These are phyloP conservation scores for Porites rus DNA, from an alignment of 92 coral and sea anemone genomes.

Conservation along the genomic window DNA sequence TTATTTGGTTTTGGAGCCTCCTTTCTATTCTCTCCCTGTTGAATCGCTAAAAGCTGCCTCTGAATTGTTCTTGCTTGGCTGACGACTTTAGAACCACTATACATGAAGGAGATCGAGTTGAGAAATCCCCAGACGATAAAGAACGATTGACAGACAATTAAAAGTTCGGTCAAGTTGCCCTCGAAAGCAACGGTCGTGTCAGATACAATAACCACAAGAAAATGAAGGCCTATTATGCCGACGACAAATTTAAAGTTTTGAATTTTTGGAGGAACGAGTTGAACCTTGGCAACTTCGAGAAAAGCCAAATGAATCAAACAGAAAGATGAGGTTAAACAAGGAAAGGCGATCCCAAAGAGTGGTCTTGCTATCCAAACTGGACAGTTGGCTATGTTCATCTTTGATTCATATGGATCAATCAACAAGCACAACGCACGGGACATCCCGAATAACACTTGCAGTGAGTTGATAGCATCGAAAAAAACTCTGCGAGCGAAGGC, in stretches of 20 bases:
- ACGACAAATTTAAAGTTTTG: slow-evolving; percentile 54
- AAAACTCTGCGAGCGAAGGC: slow-evolving; percentile 61
- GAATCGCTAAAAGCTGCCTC: slow-evolving; percentile 38
- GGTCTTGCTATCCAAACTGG: slow-evolving; percentile 47
- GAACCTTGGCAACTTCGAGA: slow-evolving; percentile 72
- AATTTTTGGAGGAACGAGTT: slow-evolving; percentile 34
- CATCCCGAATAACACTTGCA: slow-evolving; percentile 62
- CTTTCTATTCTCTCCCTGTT: not conserved
- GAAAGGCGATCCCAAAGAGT: slow-evolving; percentile 77
- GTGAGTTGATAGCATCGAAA: slow-evolving; percentile 53
- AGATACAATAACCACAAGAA: slow-evolving; percentile 55
- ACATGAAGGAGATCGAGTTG: slow-evolving; percentile 68
- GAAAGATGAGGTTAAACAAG: slow-evolving; percentile 80
- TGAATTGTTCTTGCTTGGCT: not conserved
- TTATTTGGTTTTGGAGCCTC: not conserved
- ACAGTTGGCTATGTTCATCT: slow-evolving; percentile 52
- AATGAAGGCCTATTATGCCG: slow-evolving; percentile 38
- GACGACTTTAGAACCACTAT: slow-evolving; percentile 81
- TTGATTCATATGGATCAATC: slow-evolving; percentile 77
- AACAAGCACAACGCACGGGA: slow-evolving; percentile 71
- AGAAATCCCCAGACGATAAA: slow-evolving; percentile 77
- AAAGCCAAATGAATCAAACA: slow-evolving; percentile 71
- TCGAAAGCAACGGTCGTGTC: slow-evolving; percentile 59
- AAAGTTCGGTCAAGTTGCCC: slow-evolving; percentile 40
- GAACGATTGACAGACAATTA: slow-evolving; percentile 77